Evolutionary conservation across 2,888 invertebrate genomes (phyloP).

Genomic region (Erebia epiphron): DNA sequence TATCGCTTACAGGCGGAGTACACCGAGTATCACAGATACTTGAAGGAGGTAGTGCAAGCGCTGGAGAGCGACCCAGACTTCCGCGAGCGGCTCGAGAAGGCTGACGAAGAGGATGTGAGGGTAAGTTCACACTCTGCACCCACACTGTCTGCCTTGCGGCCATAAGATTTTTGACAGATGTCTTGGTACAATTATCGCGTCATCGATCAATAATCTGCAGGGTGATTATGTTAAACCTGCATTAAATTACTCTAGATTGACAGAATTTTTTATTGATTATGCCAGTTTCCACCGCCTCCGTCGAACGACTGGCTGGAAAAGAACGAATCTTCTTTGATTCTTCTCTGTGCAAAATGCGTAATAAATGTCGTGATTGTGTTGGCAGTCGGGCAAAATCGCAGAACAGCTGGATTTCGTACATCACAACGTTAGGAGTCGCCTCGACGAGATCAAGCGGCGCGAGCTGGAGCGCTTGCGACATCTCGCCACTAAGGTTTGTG

Average conservation of each 20-base stretch:
- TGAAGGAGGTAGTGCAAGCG: constrained; percentile 94
- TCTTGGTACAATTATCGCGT: too few species aligned
- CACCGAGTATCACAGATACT: constrained; percentile 93
- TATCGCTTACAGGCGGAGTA: constrained; percentile 68
- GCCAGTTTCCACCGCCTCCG: too few species aligned
- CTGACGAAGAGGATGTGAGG: constrained; percentile 91
- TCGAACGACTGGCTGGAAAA: too few species aligned
- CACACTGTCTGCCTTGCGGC: too few species aligned
- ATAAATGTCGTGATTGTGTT: constrained; percentile 27
- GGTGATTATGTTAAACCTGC: too few species aligned
- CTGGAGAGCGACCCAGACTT: constrained; percentile 95
- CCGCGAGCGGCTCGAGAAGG: constrained; percentile 90
- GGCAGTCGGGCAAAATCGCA: constrained; percentile 95
- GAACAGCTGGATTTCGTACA: constrained; percentile 94
- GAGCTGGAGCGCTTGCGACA: constrained; percentile 92
- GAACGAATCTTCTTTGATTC: too few species aligned
- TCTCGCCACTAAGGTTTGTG: constrained; percentile 83
- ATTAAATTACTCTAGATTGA: too few species aligned
- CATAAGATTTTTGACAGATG: too few species aligned
- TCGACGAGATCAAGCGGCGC: constrained; percentile 96
- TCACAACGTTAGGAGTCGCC: constrained; percentile 92
- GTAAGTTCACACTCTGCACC: constrained; percentile 75
- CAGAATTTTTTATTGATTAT: too few species aligned
- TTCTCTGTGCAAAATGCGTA: too few species aligned
- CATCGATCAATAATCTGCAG: too few species aligned